Percentiles rank a stretch among this genome's conserved stretches.
phyloP scores from a whole-genome alignment of 37 sponge, comb jelly and placozoan species.

The Chondrosia reniformis region DNA sequence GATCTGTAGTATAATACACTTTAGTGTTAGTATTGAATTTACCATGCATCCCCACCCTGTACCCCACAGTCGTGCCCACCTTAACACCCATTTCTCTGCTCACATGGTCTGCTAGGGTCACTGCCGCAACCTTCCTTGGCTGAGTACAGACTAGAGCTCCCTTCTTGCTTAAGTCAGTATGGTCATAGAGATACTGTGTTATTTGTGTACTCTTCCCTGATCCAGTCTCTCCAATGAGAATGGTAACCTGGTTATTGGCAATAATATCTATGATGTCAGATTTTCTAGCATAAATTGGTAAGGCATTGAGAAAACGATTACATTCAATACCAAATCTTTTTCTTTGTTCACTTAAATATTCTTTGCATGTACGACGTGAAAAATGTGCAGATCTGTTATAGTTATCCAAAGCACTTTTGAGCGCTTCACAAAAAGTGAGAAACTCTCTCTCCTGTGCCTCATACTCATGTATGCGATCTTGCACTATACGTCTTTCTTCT shows the following conservation, averaged over 20 bases:
- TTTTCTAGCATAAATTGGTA: constrained; percentile 9
- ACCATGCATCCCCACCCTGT: constrained; percentile 37
- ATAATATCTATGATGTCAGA: background rate
- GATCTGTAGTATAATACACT: constrained; percentile 67
- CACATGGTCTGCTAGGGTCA: constrained; percentile 75
- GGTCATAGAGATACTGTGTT: constrained; percentile 78
- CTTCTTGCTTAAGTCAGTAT: constrained; percentile 39
- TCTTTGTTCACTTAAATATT: background rate
- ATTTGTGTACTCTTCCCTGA: constrained; percentile 93
- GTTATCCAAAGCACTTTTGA: background rate
- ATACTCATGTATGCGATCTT: constrained; percentile 17
- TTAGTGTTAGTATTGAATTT: constrained; percentile 24
- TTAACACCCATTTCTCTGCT: constrained; percentile 38
- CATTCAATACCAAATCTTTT: constrained; percentile 53
- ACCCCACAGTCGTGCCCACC: constrained; percentile 47
- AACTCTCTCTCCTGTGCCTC: constrained; percentile 26
- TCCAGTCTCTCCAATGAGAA: constrained; percentile 86
- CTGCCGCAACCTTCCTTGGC: constrained; percentile 82
- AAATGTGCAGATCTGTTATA: background rate
- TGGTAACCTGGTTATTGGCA: constrained; percentile 25
- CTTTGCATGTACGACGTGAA: background rate
- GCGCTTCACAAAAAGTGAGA: constrained; percentile 10
- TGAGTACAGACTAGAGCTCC: constrained; percentile 73
- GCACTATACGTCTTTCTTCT: background rate
- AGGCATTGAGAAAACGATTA: constrained; percentile 10